Percentiles rank a stretch among this genome's conserved stretches.
These are phyloP conservation scores for Smutsia temminckii DNA, from an alignment of 2,797 vertebrate genomes.

Conservation along the genomic window DNA sequence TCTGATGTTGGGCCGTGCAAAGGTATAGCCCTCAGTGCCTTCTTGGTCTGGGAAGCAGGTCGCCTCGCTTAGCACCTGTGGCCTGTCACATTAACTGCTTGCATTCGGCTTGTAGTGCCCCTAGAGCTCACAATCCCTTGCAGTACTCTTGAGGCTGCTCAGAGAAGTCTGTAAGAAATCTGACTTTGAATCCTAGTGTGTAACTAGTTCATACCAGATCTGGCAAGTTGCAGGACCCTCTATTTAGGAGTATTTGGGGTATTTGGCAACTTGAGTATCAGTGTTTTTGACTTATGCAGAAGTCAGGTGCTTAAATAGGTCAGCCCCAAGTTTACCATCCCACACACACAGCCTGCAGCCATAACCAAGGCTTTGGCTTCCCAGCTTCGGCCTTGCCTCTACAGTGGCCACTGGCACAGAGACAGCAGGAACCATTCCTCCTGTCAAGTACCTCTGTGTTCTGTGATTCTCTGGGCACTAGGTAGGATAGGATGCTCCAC, in stretches of 20 bases:
- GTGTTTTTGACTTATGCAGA: background rate
- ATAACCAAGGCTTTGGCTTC: background rate
- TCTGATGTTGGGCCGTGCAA: background rate
- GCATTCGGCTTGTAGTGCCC: background rate
- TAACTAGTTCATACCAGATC: background rate
- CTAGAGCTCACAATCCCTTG: background rate
- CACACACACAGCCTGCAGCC: background rate
- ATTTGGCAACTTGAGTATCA: background rate
- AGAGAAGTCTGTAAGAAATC: background rate
- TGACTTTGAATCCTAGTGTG: background rate
- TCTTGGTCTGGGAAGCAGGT: background rate
- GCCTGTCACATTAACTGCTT: background rate
- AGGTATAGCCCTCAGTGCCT: background rate
- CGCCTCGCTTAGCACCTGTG: background rate
- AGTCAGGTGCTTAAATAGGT: background rate
- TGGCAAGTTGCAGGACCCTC: background rate
- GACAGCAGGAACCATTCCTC: background rate
- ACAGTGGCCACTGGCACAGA: background rate
- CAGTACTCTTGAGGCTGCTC: background rate
- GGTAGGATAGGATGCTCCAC: background rate
- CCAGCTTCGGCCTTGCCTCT: background rate
- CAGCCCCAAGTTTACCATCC: background rate
- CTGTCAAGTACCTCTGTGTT: background rate
- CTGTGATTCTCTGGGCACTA: background rate
- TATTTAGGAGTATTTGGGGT: background rate